These are phyloP conservation scores for Ephialtes manifestator DNA, from an alignment of 2,888 invertebrate species.

Conservation along the genomic window DNA sequence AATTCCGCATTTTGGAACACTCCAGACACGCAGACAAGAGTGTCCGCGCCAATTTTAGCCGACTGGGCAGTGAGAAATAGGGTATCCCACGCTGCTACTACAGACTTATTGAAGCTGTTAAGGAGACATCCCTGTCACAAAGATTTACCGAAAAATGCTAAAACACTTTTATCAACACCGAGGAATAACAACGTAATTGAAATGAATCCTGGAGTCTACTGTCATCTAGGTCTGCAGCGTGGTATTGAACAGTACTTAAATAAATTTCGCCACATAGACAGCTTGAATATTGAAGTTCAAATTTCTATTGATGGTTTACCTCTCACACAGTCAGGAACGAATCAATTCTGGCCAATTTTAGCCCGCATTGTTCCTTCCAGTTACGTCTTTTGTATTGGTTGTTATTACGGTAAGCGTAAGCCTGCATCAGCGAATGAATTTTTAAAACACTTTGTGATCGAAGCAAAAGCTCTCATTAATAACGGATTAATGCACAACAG, in stretches of 20 bases:
- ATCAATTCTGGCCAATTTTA: conserved; percentile 70
- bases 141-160: conserved; percentile 28
- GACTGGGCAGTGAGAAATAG: conserved; percentile 5
- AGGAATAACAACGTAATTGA: not conserved
- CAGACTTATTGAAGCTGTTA: conserved; percentile 29
- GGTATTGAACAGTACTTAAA: conserved; percentile 21
- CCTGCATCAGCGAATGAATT: conserved; percentile 60
- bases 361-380: conserved; percentile 37
- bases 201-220: conserved; percentile 2
- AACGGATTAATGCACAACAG: conserved; percentile 55
- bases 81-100: conserved; percentile 5
- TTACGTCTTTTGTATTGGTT: conserved; percentile 68
- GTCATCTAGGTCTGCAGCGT: not conserved
- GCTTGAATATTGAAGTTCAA: conserved; percentile 19
- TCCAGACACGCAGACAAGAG: not conserved
- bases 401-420: conserved; percentile 68
- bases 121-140: conserved; percentile 12
- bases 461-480: conserved; percentile 57
- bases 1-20: not conserved
- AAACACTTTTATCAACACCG: conserved; percentile 29
- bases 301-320: conserved; percentile 69
- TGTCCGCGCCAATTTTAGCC: not conserved
- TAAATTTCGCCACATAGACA: not conserved
- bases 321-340: conserved; percentile 61
- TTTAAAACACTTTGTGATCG: conserved; percentile 68